These are phyloP conservation scores for Chelidonichthys spinosus DNA, from an alignment of 2,797 vertebrate species.

Conservation along the genomic window DNA sequence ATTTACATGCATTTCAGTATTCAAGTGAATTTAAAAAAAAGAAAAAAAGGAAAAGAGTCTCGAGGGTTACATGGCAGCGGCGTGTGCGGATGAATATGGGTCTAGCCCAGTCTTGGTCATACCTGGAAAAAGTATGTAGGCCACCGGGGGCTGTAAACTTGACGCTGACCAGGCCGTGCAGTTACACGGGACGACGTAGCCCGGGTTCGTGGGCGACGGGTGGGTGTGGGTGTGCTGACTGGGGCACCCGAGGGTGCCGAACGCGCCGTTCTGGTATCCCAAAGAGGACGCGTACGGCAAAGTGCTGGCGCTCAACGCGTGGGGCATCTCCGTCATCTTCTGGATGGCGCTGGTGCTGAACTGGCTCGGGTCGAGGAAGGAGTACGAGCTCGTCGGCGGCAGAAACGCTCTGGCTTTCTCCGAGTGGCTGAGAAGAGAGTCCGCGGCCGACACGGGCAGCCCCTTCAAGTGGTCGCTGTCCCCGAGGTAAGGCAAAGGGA, in stretches of 20 bases:
- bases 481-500: constrained; percentile 98
- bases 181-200: constrained; percentile 99
- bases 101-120: constrained; percentile 99
- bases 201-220: constrained; percentile 98
- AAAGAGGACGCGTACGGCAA: constrained; percentile 97
- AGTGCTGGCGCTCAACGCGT: constrained; percentile 92
- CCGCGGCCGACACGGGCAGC: constrained; percentile 91
- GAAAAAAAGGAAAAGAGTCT: constrained; percentile 70
- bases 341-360: constrained; percentile 97
- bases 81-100: constrained; percentile 97
- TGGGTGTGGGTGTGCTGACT: constrained; percentile 99
- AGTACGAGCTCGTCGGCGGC: constrained; percentile 94
- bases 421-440: constrained; percentile 90
- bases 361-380: constrained; percentile 97
- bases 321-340: constrained; percentile 99
- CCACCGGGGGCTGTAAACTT: constrained; percentile 98
- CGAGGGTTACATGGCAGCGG: constrained; percentile 93
- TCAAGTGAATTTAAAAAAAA: constrained; percentile 81
- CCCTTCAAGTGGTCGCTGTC: constrained; percentile 98
- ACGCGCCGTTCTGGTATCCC: constrained; percentile 99
- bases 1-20: constrained; percentile 90
- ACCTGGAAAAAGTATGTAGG: constrained; percentile 99
- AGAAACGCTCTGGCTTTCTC: constrained; percentile 96
- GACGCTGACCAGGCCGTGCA: constrained; percentile 98
- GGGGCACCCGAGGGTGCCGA: constrained; percentile 94